Evolutionary conservation across 2,888 invertebrate species (phyloP).

Genomic region (Drosophila subquinaria): DNA sequence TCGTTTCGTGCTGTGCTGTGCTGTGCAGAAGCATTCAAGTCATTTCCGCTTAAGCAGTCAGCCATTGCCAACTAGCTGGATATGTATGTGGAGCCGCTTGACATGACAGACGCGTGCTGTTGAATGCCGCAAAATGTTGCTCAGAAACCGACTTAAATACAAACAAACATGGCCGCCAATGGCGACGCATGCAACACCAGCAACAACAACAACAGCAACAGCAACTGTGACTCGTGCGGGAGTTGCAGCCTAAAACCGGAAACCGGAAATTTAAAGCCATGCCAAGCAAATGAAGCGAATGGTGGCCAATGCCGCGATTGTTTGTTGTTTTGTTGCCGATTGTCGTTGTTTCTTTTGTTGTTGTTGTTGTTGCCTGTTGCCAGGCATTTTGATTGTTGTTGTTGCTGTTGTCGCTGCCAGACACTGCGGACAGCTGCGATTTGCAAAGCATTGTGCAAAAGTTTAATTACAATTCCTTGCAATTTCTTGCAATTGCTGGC

Average conservation of each 20-base stretch:
- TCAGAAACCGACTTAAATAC: slow-evolving; percentile 79
- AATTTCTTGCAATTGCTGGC: slow-evolving; percentile 64
- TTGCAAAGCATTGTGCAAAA: slow-evolving; percentile 66
- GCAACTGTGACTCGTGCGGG: background rate
- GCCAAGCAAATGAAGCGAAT: slow-evolving; percentile 76
- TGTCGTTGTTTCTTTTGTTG: slow-evolving; percentile 41
- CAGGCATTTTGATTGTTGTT: slow-evolving; percentile 63
- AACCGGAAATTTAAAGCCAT: slow-evolving; percentile 81
- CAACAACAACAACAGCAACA: background rate
- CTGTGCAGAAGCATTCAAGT: slow-evolving; percentile 74
- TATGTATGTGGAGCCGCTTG: slow-evolving; percentile 39
- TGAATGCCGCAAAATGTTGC: slow-evolving; percentile 78
- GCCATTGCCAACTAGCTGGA: slow-evolving; percentile 47
- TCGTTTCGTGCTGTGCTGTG: slow-evolving; percentile 24
- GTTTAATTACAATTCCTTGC: slow-evolving; percentile 76
- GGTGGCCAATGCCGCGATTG: slow-evolving; percentile 49
- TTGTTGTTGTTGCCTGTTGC: slow-evolving; percentile 62
- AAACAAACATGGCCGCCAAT: slow-evolving; percentile 78
- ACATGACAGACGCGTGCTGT: slow-evolving; percentile 71
- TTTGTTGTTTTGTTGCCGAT: slow-evolving; percentile 37
- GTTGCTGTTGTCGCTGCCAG: slow-evolving; percentile 50
- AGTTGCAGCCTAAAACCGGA: slow-evolving; percentile 65
- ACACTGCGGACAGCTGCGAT: slow-evolving; percentile 76
- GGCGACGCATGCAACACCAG: slow-evolving; percentile 35
- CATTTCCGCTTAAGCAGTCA: slow-evolving; percentile 81